phyloP scores from a whole-genome alignment of 2,797 vertebrate genomes.

The Pteronotus mesoamericanus region DNA sequence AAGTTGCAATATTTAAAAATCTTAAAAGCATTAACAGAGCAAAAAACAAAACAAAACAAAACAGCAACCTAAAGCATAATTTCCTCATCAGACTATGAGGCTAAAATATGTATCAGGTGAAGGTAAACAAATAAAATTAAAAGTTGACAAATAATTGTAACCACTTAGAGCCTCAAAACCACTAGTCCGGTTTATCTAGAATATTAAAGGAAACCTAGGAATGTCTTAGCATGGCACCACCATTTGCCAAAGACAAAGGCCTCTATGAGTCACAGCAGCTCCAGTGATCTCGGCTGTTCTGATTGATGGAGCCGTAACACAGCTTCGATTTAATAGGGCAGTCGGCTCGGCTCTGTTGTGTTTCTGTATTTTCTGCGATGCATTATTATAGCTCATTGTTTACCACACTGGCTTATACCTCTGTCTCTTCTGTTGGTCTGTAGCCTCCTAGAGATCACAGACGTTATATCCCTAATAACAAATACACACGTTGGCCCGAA shows the following conservation, averaged over 20 bases:
- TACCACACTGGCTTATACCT: background rate
- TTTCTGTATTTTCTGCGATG: background rate
- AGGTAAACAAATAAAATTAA: slow-evolving; percentile 13
- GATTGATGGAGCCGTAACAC: background rate
- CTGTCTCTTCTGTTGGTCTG: background rate
- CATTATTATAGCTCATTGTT: background rate
- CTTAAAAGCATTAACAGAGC: background rate
- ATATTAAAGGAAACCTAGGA: background rate
- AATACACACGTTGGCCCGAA: slow-evolving; percentile 2
- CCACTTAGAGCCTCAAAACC: background rate
- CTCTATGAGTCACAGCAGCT: background rate
- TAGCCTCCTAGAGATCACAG: background rate
- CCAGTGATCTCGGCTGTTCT: background rate
- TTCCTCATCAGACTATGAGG: background rate
- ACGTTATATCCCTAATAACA: background rate
- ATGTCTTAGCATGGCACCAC: background rate
- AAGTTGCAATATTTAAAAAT: slow-evolving; percentile 19
- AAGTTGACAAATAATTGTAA: background rate
- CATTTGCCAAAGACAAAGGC: background rate
- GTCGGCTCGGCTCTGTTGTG: background rate
- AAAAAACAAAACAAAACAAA: background rate
- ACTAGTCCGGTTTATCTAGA: background rate
- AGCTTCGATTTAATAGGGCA: background rate
- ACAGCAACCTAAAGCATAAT: background rate
- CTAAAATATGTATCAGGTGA: background rate